Percentiles rank a stretch among this genome's conserved stretches.
Evolutionary conservation across 2,888 invertebrate genomes (phyloP).

Genomic region (Ophioninae sp.): DNA sequence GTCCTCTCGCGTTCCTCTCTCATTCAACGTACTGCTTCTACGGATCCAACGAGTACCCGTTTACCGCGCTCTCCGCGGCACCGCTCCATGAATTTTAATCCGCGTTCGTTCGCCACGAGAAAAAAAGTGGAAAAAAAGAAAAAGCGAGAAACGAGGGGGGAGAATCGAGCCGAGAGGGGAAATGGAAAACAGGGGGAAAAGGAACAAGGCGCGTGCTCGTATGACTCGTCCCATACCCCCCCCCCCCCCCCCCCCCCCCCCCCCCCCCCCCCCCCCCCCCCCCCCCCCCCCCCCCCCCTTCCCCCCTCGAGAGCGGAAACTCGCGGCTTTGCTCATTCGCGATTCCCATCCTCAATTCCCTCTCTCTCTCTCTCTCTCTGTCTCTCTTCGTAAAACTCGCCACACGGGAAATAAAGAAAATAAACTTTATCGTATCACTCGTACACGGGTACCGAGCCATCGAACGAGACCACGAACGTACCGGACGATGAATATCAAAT

Average conservation of each 20-base stretch:
- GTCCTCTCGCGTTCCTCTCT: slow-evolving; percentile 30
- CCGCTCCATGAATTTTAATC: slow-evolving; percentile 75
- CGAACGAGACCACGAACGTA: background rate
- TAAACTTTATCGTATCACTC: slow-evolving; percentile 67
- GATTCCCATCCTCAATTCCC: slow-evolving; percentile 19
- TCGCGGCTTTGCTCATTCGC: slow-evolving; percentile 30
- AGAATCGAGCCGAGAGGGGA: slow-evolving; percentile 8
- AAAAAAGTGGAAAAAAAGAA: slow-evolving; percentile 56
- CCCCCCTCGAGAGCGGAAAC: slow-evolving; percentile 34
- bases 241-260: background rate
- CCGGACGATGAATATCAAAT: slow-evolving; percentile 50
- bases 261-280: background rate
- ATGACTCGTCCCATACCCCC: slow-evolving; percentile 16
- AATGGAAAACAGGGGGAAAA: background rate
- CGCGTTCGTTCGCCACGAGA: slow-evolving; percentile 56
- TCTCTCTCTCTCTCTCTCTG: background rate
- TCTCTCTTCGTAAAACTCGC: slow-evolving; percentile 8
- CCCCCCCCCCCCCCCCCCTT: background rate
- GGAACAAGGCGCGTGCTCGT: slow-evolving; percentile 57
- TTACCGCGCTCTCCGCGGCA: slow-evolving; percentile 55
- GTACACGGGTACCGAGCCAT: background rate
- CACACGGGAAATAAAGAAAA: slow-evolving; percentile 69
- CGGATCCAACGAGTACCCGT: slow-evolving; percentile 54
- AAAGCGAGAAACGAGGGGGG: background rate
- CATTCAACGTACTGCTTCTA: slow-evolving; percentile 51